These are phyloP conservation scores for Podarcis muralis DNA, from an alignment of 2,113 vertebrate species.

Conservation along the genomic window DNA sequence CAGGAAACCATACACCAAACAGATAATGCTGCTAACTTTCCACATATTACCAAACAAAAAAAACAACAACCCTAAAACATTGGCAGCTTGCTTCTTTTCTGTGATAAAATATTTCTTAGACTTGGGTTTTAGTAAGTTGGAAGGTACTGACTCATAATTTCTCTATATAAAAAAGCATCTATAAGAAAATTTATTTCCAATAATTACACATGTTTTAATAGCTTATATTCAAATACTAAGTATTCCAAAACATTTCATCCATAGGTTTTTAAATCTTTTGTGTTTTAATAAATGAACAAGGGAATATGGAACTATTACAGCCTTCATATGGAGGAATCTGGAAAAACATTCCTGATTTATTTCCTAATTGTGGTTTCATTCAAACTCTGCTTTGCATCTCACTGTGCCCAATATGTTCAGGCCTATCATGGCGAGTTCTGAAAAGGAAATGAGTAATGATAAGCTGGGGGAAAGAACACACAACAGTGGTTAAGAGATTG, in stretches of 20 bases:
- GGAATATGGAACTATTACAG: not conserved
- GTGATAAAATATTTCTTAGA: constrained; percentile 64
- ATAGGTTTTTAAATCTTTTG: not conserved
- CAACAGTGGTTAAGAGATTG: not conserved
- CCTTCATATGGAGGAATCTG: not conserved
- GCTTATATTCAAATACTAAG: constrained; percentile 18
- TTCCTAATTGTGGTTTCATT: not conserved
- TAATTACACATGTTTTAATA: constrained; percentile 36
- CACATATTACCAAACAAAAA: constrained; percentile 58
- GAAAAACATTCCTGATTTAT: not conserved
- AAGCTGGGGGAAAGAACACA: not conserved
- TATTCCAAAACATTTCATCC: not conserved
- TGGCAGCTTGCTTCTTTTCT: constrained; percentile 51
- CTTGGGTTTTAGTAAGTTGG: constrained; percentile 49
- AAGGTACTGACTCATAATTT: constrained; percentile 51
- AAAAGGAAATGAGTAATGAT: not conserved
- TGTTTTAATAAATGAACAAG: constrained; percentile 2
- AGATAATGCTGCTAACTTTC: constrained; percentile 72
- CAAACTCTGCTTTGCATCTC: not conserved
- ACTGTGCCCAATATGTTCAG: not conserved
- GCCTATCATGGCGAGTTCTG: not conserved
- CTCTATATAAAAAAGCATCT: constrained; percentile 22
- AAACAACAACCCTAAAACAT: not conserved
- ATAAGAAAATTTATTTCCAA: constrained; percentile 48
- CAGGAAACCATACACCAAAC: constrained; percentile 71